Base-by-base conservation (phyloP, 2,888 invertebrate species). In the Endomychus coccineus region DNA sequence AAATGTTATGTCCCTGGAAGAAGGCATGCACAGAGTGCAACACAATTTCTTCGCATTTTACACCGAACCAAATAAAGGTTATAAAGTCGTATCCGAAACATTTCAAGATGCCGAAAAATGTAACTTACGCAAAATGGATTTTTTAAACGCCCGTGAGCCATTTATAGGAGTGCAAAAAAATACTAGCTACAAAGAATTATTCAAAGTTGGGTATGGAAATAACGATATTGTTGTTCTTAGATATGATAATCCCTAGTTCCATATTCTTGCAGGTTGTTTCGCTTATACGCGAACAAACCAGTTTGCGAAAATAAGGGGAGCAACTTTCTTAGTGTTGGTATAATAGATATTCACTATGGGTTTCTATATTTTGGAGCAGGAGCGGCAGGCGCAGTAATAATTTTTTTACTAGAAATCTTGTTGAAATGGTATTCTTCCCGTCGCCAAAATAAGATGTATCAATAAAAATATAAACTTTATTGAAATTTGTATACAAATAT, bases 101-200 rank as follows among this genome's bases (percentile, higher is more conserved):
- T 82, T 76, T 50, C 80, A 80, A 54, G 80, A 80, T 54, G 72
- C 73, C 5, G 76, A 81, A 56, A 81, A 81, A 55, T 82, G 82
- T 54, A 77, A 77, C 0, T 59, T 82, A n/a, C 71, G 72, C 29
- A 79, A 78, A 54, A 71, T 75, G 0, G 67, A 69, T 46, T 71
- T 68, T 46, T 65, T 72, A 16, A 71, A 71, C 43, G 64, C 69
- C 34, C 67, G 66, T 1, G 67, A 71, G 16, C 72, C 73, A 0
- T 72, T 70, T 69, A 56, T 72, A 2, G 68, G 71, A 0, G 67
- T 71, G 0, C 70, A 67, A 51, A 73, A 70, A 49, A 52, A 70
- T 4, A 70, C 71, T 0, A 68, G 70, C 0, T 71, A 65, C 40
- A 71, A 67, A 36, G 71, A 74, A 39, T 45, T 72, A 7, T 66